These are phyloP conservation scores for Protula sp. DNA, from an alignment of 2,888 invertebrate genomes.

Conservation along the genomic window DNA sequence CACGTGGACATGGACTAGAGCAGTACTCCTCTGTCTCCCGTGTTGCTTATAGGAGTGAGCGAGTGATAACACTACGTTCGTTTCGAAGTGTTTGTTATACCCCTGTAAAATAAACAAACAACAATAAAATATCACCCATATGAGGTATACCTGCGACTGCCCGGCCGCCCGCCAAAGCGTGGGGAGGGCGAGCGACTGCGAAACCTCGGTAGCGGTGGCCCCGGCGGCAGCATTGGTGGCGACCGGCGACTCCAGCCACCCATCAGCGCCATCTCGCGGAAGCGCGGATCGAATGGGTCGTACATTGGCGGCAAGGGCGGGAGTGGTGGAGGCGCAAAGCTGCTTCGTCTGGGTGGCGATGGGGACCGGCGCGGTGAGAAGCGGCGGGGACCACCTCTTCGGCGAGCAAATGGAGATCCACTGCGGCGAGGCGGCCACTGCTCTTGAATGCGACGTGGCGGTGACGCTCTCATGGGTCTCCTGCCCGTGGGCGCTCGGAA, in stretches of 20 bases:
- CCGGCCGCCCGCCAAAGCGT: background rate
- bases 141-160: background rate
- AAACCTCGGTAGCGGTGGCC: background rate
- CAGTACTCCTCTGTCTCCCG: no score
- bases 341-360: background rate
- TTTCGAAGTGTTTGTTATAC: no score
- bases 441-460: background rate
- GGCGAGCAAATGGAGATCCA: background rate
- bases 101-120: no score
- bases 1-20: no score
- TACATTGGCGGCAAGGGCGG: background rate
- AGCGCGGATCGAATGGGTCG: background rate
- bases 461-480: background rate
- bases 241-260: background rate
- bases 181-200: background rate
- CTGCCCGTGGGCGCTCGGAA: background rate
- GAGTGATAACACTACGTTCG: no score
- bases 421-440: background rate
- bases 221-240: background rate
- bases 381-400: background rate
- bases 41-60: no score
- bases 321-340: background rate
- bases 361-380: background rate
- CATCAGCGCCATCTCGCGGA: background rate
- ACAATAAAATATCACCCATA: background rate